Evolutionary conservation across 2,113 vertebrate genomes (phyloP), one percentile per base, ranked within the genome.

Genomic region (Rhegmatorhina hoffmannsi): DNA sequence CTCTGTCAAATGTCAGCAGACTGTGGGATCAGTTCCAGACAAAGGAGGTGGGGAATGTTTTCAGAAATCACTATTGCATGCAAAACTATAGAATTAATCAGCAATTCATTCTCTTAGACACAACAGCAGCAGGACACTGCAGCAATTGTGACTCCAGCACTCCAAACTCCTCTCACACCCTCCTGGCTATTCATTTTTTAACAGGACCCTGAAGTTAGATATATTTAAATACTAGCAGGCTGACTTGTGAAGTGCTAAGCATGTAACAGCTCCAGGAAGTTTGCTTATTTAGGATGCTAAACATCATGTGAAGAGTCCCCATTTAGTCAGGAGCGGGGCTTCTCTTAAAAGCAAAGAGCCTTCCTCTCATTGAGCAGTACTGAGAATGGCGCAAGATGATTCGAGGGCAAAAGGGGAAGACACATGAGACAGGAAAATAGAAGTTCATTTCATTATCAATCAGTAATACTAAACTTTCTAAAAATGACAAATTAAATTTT

Each of bases 1-100:
- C 98, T 98, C 97, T 97, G 97, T 89, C 81, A 95, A 97, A 95
- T 94, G 95, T 96, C 96, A 96, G 96, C 79, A 94, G 87, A 94
- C 87, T 87, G 80, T 50, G 73, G 89, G 95, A 85, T 80, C 58
- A 3, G 84, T 89, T 95, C 90, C 93, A 96, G 88, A 92, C 95
- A 95, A 94, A 96, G 66, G 77, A 97, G 94, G 92, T 77, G 62
- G 70, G 67, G 78, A 92, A 79, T 93, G 94, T 96, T 96, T 93
- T 95, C 93, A 97, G 89, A 97, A 97, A 97, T 96, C 94, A 92
- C 84, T 81, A 97, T 82, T 97, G 96, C 96, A 97, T 92, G 83
- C 92, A 95, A 96, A 97, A 94, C 72, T 96, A 92, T 81, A 89
- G 94, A 96, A 97, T 97, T 95, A 97, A 97, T 97, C 96, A 95